phyloP scores from a whole-genome alignment of 2,888 invertebrate species.

The Macrophya annulata region DNA sequence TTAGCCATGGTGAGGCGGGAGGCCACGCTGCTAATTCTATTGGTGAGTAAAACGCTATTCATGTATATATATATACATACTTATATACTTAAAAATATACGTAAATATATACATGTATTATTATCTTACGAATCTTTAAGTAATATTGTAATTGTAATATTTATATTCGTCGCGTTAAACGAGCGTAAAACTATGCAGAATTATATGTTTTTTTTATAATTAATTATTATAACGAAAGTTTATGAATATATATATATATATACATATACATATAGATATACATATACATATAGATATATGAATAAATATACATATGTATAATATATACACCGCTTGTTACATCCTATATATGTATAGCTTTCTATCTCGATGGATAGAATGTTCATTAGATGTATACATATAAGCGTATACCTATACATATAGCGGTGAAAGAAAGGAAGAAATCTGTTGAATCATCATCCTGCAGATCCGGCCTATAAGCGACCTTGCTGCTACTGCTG shows the following conservation, averaged over 20 bases:
- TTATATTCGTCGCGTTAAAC: neutral
- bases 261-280: too few relatives aligned
- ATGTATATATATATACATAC: neutral
- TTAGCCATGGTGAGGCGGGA: constrained; percentile 78
- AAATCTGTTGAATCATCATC: constrained; percentile 20
- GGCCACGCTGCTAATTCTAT: constrained; percentile 70
- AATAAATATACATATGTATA: too few relatives aligned
- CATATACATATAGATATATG: too few relatives aligned
- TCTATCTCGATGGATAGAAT: neutral
- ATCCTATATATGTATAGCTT: neutral
- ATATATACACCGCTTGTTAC: neutral
- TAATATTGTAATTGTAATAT: neutral
- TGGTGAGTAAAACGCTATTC: constrained; percentile 70
- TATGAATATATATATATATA: too few relatives aligned
- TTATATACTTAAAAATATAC: neutral
- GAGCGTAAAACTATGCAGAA: neutral
- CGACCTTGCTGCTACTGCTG: constrained; percentile 17
- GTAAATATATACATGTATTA: neutral
- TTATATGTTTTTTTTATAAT: neutral
- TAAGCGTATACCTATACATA: neutral
- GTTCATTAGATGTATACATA: neutral
- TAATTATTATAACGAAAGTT: constrained; percentile 26
- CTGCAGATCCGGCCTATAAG: neutral
- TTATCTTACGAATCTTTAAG: neutral
- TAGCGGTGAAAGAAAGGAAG: neutral